A percentile compares a stretch with the other conserved stretches of the same genome.
Conservation (phyloP, 2,113 vertebrate species). For the Lathamus discolor region DNA sequence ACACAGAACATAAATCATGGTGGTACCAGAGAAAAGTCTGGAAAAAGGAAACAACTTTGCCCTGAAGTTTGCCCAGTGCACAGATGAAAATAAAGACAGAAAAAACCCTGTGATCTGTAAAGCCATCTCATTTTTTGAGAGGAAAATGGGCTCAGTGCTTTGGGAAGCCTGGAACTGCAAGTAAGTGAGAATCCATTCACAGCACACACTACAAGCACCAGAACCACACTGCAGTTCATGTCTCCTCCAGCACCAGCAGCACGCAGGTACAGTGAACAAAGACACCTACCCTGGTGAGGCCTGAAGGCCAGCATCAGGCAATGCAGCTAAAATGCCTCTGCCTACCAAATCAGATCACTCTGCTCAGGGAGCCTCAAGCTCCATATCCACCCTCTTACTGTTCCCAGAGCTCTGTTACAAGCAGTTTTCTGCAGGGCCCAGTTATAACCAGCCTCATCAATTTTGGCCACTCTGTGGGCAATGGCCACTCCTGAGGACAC, state of each 20-base stretch:
- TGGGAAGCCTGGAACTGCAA: background rate
- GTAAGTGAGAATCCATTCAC: background rate
- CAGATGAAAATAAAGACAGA: background rate
- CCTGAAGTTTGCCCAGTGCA: background rate
- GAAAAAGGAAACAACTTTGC: background rate
- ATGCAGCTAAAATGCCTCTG: background rate
- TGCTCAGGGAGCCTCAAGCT: background rate
- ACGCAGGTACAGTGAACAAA: background rate
- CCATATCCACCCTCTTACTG: rapidly evolving
- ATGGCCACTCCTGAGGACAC: background rate
- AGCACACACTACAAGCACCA: background rate
- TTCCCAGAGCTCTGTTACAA: background rate
- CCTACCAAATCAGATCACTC: background rate
- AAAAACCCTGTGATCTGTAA: background rate
- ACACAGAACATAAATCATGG: rapidly evolving
- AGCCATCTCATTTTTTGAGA: background rate
- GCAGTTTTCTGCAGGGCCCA: background rate
- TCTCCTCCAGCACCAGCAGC: background rate
- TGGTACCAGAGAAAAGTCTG: background rate
- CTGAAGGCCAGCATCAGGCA: background rate
- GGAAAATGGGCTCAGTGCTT: background rate
- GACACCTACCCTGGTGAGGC: background rate
- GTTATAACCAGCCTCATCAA: background rate
- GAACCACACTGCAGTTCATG: background rate
- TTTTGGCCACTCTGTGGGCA: background rate